Percentiles rank a stretch among this genome's conserved stretches.
Evolutionary conservation across 2,797 vertebrate species (phyloP).

Genomic region (Fistularia tabacaria): DNA sequence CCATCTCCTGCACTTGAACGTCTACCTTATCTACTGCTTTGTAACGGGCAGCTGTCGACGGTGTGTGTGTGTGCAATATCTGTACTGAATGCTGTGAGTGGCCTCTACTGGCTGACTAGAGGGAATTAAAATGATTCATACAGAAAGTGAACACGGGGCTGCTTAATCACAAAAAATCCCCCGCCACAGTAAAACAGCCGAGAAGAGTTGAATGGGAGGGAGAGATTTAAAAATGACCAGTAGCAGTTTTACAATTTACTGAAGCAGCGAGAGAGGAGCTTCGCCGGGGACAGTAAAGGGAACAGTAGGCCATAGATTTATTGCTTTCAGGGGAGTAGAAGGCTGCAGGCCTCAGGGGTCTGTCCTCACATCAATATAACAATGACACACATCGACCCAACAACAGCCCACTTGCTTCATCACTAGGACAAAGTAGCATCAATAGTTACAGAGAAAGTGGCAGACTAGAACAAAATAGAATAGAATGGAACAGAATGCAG

Average conservation of each 20-base stretch:
- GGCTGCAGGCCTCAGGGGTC: constrained; percentile 68
- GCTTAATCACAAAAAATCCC: constrained; percentile 6
- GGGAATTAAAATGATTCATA: constrained; percentile 81
- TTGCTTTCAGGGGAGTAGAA: constrained; percentile 72
- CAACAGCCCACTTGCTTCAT: constrained; percentile 68
- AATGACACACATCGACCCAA: constrained; percentile 75
- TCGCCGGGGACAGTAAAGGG: constrained; percentile 16
- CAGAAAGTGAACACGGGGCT: constrained; percentile 27
- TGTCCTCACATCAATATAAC: constrained; percentile 76
- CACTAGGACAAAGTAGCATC: constrained; percentile 70
- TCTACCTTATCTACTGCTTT: constrained; percentile 27
- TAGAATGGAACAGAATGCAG: constrained; percentile 8
- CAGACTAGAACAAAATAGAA: constrained; percentile 1
- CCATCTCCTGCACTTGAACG: constrained; percentile 23
- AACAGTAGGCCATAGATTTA: constrained; percentile 73
- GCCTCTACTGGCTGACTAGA: constrained; percentile 96
- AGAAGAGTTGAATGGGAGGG: not conserved
- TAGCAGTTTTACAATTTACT: no score
- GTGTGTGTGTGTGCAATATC: constrained; percentile 51
- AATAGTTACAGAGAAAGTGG: constrained; percentile 57
- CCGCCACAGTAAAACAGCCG: no score
- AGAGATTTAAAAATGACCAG: constrained; percentile 6
- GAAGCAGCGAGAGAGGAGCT: constrained; percentile 13
- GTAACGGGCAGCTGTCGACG: constrained; percentile 56
- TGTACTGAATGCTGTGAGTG: constrained; percentile 92